These are phyloP conservation scores for Bicyclus anynana DNA, from an alignment of 1,140 invertebrate species.

Conservation along the genomic window DNA sequence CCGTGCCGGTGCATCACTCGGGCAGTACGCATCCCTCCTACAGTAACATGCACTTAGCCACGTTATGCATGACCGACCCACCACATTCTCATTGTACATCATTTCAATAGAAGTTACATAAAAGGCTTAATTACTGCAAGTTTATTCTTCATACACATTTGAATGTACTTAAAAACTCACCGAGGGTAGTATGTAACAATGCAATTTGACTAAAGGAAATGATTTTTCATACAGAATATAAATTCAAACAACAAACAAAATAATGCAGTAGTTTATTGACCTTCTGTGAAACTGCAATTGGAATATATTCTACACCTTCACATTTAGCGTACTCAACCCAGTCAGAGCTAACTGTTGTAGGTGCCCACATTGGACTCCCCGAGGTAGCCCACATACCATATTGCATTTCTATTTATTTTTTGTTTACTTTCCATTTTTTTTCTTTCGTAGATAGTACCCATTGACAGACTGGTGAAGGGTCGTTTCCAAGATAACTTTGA, in stretches of 20 bases:
- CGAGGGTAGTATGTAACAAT: no score
- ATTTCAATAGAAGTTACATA: neutral
- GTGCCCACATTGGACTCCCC: neutral
- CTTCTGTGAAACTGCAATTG: neutral
- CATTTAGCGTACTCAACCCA: neutral
- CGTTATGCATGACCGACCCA: conserved; percentile 7
- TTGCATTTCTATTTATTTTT: conserved; percentile 38
- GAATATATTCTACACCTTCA: neutral
- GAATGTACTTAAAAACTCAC: no score
- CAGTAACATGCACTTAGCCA: conserved; percentile 28
- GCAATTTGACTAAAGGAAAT: no score
- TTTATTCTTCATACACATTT: no score
- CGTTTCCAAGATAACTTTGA: conserved; percentile 99
- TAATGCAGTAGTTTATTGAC: neutral
- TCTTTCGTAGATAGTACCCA: conserved; percentile 92
- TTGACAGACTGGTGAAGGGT: conserved; percentile 98
- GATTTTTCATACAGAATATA: no score
- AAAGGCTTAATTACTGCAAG: no score
- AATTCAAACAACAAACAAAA: no score
- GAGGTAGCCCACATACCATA: conserved; percentile 31
- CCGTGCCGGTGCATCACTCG: conserved; percentile 48
- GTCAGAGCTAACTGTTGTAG: neutral
- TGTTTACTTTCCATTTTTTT: conserved; percentile 73
- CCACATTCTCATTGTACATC: conserved; percentile 2
- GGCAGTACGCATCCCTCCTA: conserved; percentile 65